These are phyloP conservation scores for Naja naja DNA, from an alignment of 2,113 vertebrate species.

Conservation along the genomic window DNA sequence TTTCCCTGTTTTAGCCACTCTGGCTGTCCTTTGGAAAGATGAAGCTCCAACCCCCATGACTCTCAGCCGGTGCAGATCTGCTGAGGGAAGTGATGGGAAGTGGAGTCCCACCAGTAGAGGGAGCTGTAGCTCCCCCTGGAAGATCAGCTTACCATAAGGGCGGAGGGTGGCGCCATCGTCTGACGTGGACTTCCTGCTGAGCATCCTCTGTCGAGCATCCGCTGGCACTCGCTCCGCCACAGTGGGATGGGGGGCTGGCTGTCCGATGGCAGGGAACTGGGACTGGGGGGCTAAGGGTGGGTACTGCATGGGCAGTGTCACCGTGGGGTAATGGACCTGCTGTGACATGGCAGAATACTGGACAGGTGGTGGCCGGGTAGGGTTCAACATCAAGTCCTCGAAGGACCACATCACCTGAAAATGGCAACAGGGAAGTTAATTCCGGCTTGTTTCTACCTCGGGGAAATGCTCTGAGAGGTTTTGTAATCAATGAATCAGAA, in stretches of 20 bases:
- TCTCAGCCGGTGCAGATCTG: not conserved
- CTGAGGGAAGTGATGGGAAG: not conserved
- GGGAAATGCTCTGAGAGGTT: not conserved
- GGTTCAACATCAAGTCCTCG: slow-evolving; percentile 11
- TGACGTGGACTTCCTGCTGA: not conserved
- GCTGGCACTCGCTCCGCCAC: not conserved
- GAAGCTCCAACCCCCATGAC: not conserved
- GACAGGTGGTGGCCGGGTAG: not conserved
- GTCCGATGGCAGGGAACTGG: not conserved
- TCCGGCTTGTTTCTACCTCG: not conserved
- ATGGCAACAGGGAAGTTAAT: not conserved
- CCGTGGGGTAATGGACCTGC: not conserved
- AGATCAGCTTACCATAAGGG: slow-evolving; percentile 10
- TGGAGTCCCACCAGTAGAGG: not conserved
- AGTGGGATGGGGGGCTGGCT: not conserved
- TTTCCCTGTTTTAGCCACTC: not conserved
- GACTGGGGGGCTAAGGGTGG: not conserved
- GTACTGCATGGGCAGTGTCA: slow-evolving; percentile 17
- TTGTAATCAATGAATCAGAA: not conserved
- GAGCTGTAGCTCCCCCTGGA: not conserved
- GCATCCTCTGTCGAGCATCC: not conserved
- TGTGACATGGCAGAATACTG: not conserved
- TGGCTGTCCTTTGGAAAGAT: not conserved
- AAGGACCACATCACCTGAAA: slow-evolving; percentile 22
- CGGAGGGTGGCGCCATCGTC: slow-evolving; percentile 1